phyloP scores from a whole-genome alignment of 2,797 vertebrate genomes.

The Liasis olivaceus region DNA sequence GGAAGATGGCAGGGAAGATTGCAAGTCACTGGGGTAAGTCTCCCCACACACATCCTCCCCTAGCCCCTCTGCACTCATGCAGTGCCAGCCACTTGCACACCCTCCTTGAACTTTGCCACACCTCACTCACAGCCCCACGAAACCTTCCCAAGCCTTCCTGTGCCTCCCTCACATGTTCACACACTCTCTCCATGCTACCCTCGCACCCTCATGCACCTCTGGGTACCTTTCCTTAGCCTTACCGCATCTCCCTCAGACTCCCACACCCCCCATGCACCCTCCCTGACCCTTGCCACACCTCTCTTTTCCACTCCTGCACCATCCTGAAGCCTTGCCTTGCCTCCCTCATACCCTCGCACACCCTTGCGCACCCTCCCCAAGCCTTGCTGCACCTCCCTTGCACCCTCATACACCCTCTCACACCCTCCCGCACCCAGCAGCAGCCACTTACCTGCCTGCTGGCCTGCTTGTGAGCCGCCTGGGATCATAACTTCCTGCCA shows the following conservation, averaged over 20 bases:
- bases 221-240: too few relatives aligned
- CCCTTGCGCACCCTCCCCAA: neutral
- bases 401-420: neutral
- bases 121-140: neutral
- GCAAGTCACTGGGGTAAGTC: neutral
- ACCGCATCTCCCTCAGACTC: neutral
- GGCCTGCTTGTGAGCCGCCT: neutral
- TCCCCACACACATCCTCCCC: neutral
- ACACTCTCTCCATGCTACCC: neutral
- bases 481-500: too few relatives aligned
- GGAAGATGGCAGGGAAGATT: neutral
- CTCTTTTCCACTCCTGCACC: neutral
- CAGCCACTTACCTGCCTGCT: neutral
- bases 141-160: neutral
- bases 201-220: neutral
- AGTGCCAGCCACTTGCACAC: neutral
- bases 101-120: neutral
- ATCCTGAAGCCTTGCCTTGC: too few relatives aligned
- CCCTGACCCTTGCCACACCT: neutral
- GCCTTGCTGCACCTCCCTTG: neutral
- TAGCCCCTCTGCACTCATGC: neutral
- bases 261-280: too few relatives aligned
- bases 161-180: neutral
- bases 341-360: neutral
- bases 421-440: neutral